Evolutionary conservation across 2,113 vertebrate genomes (phyloP), one percentile per base, ranked within the genome.

Genomic region (Promerops cafer): DNA sequence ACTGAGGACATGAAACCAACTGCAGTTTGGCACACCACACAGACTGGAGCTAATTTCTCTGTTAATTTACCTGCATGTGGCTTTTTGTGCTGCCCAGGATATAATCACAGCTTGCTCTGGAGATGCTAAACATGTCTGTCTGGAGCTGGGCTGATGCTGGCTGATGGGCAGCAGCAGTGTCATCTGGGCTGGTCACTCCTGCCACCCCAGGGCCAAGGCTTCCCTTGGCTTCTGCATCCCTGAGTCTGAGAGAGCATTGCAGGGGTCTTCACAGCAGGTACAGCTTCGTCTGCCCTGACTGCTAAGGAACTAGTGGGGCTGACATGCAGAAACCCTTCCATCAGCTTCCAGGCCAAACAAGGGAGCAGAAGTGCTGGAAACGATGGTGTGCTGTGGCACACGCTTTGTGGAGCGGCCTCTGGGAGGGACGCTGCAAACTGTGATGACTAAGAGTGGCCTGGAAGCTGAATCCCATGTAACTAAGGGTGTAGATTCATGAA

Each of bases 171-270:
- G 57, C 69, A 33, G 44, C 33, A 28, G 33, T 10, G 39, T 44
- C 79, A 35, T 5, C 27, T 10, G 2, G 9, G 16, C 52, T 50
- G 24, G 53, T 33, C 60, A 26, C 53, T 64, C 27, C 53, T 90
- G 27, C 22, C 35, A 11, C 1, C 72, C 54, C 64, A 45, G 47
- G 35, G 26, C 37, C 57, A 61, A 23, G 68, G 42, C 27, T 60
- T 26, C 30, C 31, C 42, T 35, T n/a, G 31, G 22, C 37, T 65
- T 1, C 28, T 33, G 35, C 49, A 63, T 9, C 49, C 53, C 42
- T 40, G 56, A 27, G 8, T 2, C 30, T 1, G 12, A 14, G 52
- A n/a, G 42, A 74, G 37, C 0, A 0, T 2, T 40, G 52, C 39
- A 91, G 53, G 39, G 47, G 16, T 87, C 23, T 54, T 30, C 59